These are phyloP conservation scores for Plecturocebus donacophilus DNA, from an alignment of 2,113 vertebrate genomes.

Conservation along the genomic window DNA sequence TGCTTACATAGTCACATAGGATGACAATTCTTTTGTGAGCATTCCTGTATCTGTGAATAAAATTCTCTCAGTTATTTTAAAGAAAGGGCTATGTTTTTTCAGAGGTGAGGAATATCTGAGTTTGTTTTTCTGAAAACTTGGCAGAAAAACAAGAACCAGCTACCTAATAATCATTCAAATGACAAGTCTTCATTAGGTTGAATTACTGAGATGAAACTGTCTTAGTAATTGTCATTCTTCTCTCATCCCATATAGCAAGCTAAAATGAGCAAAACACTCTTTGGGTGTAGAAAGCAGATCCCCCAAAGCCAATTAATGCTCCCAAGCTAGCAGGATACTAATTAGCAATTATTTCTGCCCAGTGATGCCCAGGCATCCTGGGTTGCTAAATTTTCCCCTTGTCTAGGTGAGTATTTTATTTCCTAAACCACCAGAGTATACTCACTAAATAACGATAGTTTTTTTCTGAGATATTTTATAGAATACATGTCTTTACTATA, in stretches of 20 bases:
- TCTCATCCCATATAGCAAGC: conserved; percentile 55
- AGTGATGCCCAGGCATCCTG: conserved; percentile 53
- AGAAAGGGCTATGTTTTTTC: conserved; percentile 37
- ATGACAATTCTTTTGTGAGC: conserved; percentile 33
- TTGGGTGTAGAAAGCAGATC: conserved; percentile 62
- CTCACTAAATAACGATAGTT: conserved; percentile 13
- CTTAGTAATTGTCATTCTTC: conserved; percentile 68
- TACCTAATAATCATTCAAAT: conserved; percentile 72
- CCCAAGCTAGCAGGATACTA: conserved; percentile 68
- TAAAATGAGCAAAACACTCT: conserved; percentile 69
- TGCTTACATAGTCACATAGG: neutral
- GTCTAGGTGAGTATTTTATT: conserved; percentile 62
- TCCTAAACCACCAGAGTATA: conserved; percentile 42
- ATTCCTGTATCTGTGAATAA: conserved; percentile 6
- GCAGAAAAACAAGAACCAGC: conserved; percentile 52
- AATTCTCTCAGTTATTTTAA: conserved; percentile 50
- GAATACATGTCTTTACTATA: neutral
- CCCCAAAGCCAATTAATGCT: conserved; percentile 74
- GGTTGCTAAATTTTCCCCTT: conserved; percentile 59
- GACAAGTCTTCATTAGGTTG: conserved; percentile 67
- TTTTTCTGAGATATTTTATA: conserved; percentile 44
- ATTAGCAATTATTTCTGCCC: conserved; percentile 79
- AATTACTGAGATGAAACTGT: conserved; percentile 73
- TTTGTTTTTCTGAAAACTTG: conserved; percentile 70
- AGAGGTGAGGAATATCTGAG: conserved; percentile 50